Percentiles rank a stretch among this genome's conserved stretches.
Evolutionary conservation across 2,888 invertebrate species (phyloP).

Genomic region (Zygothrica quintamaculata): DNA sequence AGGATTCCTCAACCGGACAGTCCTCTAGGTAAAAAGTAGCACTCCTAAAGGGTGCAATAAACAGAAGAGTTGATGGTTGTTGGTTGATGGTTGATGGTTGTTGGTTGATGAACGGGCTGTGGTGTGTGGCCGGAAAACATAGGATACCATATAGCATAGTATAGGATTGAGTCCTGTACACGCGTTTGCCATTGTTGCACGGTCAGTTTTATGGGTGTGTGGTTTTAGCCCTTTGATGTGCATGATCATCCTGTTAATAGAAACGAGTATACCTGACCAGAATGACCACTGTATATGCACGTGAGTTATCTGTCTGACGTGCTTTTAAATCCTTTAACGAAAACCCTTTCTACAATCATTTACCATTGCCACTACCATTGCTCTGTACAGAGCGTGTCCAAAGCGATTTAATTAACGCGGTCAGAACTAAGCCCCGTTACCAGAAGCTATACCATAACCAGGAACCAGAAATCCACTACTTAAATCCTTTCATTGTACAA

Average conservation of each 20-base stretch:
- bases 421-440: slow-evolving; percentile 46
- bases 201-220: slow-evolving; percentile 82
- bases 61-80: slow-evolving; percentile 65
- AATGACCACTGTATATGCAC: slow-evolving; percentile 5
- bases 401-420: slow-evolving; percentile 81
- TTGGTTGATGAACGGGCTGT: slow-evolving; percentile 45
- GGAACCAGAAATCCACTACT: slow-evolving; percentile 33
- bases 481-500: slow-evolving; percentile 60
- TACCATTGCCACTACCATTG: slow-evolving; percentile 24
- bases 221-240: slow-evolving; percentile 84
- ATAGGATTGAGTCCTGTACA: slow-evolving; percentile 32
- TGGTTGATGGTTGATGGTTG: too few species aligned
- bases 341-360: slow-evolving; percentile 55
- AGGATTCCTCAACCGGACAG: slow-evolving; percentile 47
- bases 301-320: slow-evolving; percentile 21
- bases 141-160: too few species aligned
- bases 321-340: slow-evolving; percentile 67
- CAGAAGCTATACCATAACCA: slow-evolving; percentile 23
- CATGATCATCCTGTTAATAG: slow-evolving; percentile 83
- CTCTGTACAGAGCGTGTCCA: slow-evolving; percentile 64
- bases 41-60: slow-evolving; percentile 70
- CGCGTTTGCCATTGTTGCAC: slow-evolving; percentile 58
- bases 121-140: slow-evolving; percentile 9
- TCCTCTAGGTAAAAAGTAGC: slow-evolving; percentile 67
- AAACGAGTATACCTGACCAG: slow-evolving; percentile 62